Percentiles rank a stretch among this genome's conserved stretches.
Conservation (phyloP, 2,888 invertebrate genomes). For the Drosophila austrosaltans region DNA sequence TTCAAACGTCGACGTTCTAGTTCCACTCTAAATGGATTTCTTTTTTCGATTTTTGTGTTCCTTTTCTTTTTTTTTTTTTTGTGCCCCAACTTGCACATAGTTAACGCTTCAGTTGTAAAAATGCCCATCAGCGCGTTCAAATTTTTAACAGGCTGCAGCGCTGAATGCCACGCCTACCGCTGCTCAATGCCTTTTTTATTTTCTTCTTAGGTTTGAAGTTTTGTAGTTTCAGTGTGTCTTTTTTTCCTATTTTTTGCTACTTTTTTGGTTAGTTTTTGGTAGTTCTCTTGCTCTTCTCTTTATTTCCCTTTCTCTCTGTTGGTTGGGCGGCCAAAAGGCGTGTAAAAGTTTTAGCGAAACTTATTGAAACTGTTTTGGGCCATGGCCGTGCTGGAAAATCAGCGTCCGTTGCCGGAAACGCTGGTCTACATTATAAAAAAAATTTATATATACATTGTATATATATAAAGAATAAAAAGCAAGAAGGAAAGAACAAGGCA, state of each 20-base stretch:
- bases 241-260: conserved; percentile 31
- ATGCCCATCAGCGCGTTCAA: conserved; percentile 74
- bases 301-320: background rate
- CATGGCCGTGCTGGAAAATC: conserved; percentile 71
- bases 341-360: conserved; percentile 74
- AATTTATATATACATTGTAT: background rate
- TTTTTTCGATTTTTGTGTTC: background rate
- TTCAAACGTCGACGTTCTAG: background rate
- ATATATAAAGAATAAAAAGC: conserved; percentile 12
- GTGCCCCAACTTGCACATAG: conserved; percentile 65
- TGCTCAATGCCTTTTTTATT: conserved; percentile 9
- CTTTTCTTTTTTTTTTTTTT: conserved; percentile 26
- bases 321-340: conserved; percentile 55
- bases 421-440: conserved; percentile 54
- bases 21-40: too few relatives aligned
- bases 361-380: conserved; percentile 77
- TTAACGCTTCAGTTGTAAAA: conserved; percentile 77
- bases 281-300: background rate
- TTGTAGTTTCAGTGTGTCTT: conserved; percentile 57
- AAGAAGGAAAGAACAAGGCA: conserved; percentile 1
- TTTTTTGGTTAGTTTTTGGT: conserved; percentile 40
- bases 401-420: conserved; percentile 68
- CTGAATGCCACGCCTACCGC: conserved; percentile 40
- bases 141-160: conserved; percentile 63
- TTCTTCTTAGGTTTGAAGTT: conserved; percentile 17